A percentile compares a stretch with the other conserved stretches of the same genome.
Evolutionary conservation across 1,140 invertebrate genomes (phyloP).

Genomic region (Ctenoplectra terminalis): DNA sequence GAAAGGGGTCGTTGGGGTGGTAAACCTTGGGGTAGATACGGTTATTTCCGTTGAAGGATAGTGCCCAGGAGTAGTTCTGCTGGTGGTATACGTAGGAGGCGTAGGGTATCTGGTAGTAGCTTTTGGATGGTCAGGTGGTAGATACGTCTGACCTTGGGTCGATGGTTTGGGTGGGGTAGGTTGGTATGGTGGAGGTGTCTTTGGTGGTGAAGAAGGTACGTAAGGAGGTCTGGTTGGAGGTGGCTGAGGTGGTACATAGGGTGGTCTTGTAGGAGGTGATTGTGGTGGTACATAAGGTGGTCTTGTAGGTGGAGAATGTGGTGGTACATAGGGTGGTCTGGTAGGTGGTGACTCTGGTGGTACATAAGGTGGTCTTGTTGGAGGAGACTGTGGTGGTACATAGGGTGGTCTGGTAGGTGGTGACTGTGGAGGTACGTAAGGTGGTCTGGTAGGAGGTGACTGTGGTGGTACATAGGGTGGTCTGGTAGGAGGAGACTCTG

Average conservation of each 20-base stretch:
- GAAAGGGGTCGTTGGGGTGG: neutral
- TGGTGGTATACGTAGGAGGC: neutral
- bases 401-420: constrained; percentile 65
- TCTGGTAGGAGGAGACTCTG: neutral
- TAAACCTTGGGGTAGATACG: constrained; percentile 64
- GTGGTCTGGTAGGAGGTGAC: constrained; percentile 53
- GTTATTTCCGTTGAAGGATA: constrained; percentile 72
- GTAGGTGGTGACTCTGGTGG: too few species aligned
- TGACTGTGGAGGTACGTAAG: constrained; percentile 63
- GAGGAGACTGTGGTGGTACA: too few species aligned
- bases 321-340: too few species aligned
- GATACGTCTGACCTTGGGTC: constrained; percentile 39
- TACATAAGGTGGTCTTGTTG: too few species aligned
- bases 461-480: neutral
- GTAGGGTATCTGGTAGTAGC: constrained; percentile 1
- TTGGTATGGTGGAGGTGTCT: too few species aligned
- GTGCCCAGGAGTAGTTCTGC: neutral
- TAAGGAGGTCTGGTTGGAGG: too few species aligned
- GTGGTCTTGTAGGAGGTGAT: too few species aligned
- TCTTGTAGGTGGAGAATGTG: too few species aligned
- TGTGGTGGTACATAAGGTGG: too few species aligned
- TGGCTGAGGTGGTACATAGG: too few species aligned
- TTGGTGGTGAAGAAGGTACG: too few species aligned
- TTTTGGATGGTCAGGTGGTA: neutral
- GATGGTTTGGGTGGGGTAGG: neutral